Conservation (phyloP, 2,113 vertebrate species). For the Prinia subflava region DNA sequence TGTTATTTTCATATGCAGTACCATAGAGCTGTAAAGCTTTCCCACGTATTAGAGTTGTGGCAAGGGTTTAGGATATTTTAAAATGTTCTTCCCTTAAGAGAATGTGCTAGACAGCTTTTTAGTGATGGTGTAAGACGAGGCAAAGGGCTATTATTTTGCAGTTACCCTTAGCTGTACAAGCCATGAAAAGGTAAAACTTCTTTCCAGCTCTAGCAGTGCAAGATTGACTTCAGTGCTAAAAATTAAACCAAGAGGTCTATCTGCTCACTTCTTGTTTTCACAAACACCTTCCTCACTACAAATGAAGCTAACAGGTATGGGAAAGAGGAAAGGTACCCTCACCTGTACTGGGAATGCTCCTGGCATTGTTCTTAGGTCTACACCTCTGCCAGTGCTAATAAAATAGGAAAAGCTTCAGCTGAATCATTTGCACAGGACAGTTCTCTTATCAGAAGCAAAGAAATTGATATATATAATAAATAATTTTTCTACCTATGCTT, state of each 20-base stretch:
- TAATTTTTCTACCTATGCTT: neutral
- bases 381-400: neutral
- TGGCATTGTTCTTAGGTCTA: neutral
- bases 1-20: neutral
- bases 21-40: neutral
- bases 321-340: neutral
- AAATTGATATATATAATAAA: neutral
- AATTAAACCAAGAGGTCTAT: neutral
- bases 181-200: neutral
- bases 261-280: neutral
- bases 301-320: neutral
- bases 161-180: neutral
- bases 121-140: neutral
- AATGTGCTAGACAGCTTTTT: neutral
- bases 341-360: neutral
- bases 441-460: neutral
- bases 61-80: neutral
- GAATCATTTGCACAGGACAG: neutral
- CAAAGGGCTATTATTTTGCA: neutral
- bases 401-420: neutral
- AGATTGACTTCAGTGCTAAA: neutral
- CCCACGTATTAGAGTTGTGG: neutral
- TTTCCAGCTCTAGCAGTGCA: neutral
- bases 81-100: neutral
- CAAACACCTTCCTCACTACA: neutral